These are phyloP conservation scores for Oryctolagus cuniculus DNA, from an alignment of 2,113 vertebrate genomes.

Conservation along the genomic window DNA sequence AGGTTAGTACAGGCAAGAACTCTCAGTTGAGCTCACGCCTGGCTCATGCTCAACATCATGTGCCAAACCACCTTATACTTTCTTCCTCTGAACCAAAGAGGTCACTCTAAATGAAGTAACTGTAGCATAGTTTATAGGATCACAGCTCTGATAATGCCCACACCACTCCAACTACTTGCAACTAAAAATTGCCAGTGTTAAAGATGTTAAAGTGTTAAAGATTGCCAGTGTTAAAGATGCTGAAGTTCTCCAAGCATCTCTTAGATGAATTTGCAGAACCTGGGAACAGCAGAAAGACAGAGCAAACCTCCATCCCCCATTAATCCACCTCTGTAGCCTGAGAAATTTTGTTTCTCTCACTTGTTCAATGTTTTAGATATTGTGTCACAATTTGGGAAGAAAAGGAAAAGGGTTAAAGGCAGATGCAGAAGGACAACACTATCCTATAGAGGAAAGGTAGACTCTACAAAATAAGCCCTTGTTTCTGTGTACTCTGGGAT, in stretches of 20 bases:
- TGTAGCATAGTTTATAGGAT: background rate
- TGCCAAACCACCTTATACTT: background rate
- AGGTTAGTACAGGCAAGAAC: background rate
- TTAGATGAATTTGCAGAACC: background rate
- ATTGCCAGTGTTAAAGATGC: background rate
- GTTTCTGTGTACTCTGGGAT: background rate
- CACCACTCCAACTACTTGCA: background rate
- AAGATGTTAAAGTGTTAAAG: background rate
- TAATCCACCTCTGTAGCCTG: background rate
- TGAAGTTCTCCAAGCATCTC: background rate
- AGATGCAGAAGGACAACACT: background rate
- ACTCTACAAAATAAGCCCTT: background rate
- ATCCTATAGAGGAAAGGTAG: background rate
- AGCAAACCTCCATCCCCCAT: background rate
- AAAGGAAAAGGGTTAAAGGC: conserved; percentile 71
- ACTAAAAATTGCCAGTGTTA: background rate
- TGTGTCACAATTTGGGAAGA: background rate
- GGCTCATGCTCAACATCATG: background rate
- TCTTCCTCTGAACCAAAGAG: background rate
- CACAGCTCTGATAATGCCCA: background rate
- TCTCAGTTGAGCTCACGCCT: background rate
- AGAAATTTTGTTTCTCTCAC: background rate
- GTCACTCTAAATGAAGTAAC: background rate
- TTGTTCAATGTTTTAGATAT: conserved; percentile 18
- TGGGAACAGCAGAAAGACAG: background rate